Base-by-base conservation (phyloP, 1,140 invertebrate genomes). In the Streblospio benedicti region DNA sequence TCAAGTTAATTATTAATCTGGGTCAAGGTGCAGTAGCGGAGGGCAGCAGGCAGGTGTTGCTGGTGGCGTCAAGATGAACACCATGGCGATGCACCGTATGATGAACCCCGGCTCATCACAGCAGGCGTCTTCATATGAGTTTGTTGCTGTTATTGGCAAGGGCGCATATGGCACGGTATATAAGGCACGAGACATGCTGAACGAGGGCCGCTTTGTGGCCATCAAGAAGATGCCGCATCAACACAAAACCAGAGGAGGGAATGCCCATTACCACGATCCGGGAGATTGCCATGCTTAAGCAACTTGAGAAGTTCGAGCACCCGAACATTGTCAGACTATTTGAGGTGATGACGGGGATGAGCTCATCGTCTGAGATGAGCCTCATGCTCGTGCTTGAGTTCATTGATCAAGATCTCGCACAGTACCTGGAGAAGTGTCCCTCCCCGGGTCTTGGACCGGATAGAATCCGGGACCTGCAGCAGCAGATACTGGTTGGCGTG, bases 201-300 rank as follows among this genome's bases (percentile, higher is more conserved):
- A 71, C 58, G 67, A 71, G 6, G 87, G 89, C 32, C 84, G 87
- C 73, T 83, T 91, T 76, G 93, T 97, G 16, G 94, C 93, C 0
- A 81, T 98, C 38, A 98, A 98, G 78, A 91, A 91, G 82, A 96
- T 98, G n/a, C 65, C 85, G 90, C 18, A 69, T 76, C 58, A 69
- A 65, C 86, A 74, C 89, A 91, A 77, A 85, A 84, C 12, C 69
- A 5, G 73, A 76, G 27, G 68, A 67, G 79, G 93, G 93, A 9
- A 88, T 97, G 20, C 92, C 93, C 18, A 93, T 91, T 16, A 96
- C 91, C 30, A 91, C 93, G 4, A 86, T 97, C 60, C 76, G 93
- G 28, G 93, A 97, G 81, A 94, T 96, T 67, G 88, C 90, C 1
- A 77, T 95, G 31, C 77, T 97, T 38, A 90, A 90, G 71, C 88